Evolutionary conservation across 2,888 invertebrate species (phyloP).

Genomic region (Lepidonotus clava): DNA sequence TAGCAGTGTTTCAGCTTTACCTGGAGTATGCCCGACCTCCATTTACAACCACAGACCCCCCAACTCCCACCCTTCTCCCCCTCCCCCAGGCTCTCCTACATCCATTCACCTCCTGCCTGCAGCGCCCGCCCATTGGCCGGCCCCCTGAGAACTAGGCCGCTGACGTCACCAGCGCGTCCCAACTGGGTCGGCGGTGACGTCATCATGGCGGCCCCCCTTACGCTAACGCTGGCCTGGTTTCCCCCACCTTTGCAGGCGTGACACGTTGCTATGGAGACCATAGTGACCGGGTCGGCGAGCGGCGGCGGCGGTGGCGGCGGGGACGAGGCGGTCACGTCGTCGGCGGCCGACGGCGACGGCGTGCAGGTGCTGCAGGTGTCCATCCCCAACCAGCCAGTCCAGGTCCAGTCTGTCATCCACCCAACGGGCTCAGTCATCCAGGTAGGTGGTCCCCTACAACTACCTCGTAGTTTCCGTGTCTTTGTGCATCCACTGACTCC

Average conservation of each 20-base stretch:
- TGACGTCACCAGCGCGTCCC: conserved; percentile 10
- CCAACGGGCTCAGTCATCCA: conserved; percentile 85
- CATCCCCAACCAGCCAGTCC: conserved; percentile 81
- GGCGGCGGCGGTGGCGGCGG: not conserved
- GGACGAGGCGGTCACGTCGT: conserved; percentile 9
- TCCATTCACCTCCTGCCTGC: conserved; percentile 17
- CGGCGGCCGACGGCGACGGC: conserved; percentile 22
- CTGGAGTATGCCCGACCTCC: not conserved
- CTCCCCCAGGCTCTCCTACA: not conserved
- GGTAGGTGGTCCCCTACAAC: conserved; percentile 17
- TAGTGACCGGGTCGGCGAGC: conserved; percentile 37
- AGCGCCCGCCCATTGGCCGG: not conserved
- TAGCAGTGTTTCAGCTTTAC: conserved; percentile 5
- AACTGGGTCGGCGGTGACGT: conserved; percentile 40
- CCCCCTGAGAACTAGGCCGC: conserved; percentile 2
- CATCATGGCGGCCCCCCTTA: not conserved
- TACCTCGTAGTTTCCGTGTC: too few relatives aligned
- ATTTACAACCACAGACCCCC: not conserved
- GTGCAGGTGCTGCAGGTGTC: conserved; percentile 85
- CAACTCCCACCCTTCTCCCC: not conserved
- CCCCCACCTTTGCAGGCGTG: conserved; percentile 49
- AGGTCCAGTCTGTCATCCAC: conserved; percentile 97
- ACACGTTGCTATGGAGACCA: conserved; percentile 56
- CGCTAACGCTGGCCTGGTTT: conserved; percentile 51
- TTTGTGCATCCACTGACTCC: too few relatives aligned